phyloP scores from a whole-genome alignment of 2,888 invertebrate genomes.

The Euplexia lucipara region DNA sequence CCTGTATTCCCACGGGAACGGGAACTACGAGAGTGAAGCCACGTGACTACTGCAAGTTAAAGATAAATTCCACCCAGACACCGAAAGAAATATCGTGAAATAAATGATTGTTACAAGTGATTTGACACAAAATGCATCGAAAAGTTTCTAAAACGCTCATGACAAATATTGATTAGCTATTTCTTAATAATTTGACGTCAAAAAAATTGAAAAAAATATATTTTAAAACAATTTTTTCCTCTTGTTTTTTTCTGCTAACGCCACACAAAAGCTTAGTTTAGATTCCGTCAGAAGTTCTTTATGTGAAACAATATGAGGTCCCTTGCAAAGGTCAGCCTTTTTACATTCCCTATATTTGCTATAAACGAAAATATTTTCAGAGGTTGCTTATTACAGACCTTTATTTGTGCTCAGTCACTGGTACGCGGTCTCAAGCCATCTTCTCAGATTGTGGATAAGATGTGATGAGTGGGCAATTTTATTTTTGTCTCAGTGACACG shows the following conservation, averaged over 20 bases:
- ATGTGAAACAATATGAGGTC: conserved; percentile 77
- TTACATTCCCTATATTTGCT: conserved; percentile 74
- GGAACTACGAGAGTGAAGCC: too few relatives aligned
- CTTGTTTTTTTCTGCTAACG: conserved; percentile 48
- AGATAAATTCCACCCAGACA: too few relatives aligned
- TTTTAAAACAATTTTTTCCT: not conserved
- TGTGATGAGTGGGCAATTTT: conserved; percentile 14
- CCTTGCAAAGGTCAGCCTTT: conserved; percentile 73
- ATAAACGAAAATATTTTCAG: conserved; percentile 71
- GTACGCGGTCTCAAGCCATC: not conserved
- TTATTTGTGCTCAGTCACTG: conserved; percentile 30
- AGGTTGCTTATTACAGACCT: conserved; percentile 56
- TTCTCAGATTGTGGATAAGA: conserved; percentile 15
- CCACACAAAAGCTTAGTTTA: conserved; percentile 64
- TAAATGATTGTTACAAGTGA: too few relatives aligned
- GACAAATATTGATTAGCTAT: too few relatives aligned
- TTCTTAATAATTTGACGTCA: not conserved
- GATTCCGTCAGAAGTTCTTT: conserved; percentile 76
- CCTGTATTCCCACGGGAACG: too few relatives aligned
- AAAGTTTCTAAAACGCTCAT: too few relatives aligned
- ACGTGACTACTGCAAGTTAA: too few relatives aligned
- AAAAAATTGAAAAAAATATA: not conserved
- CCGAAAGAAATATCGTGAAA: too few relatives aligned
- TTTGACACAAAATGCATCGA: too few relatives aligned
- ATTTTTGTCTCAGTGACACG: not conserved